Percentiles rank a stretch among this genome's conserved stretches.
Conservation (phyloP, 2,113 vertebrate genomes). For the Laterallus jamaicensis region DNA sequence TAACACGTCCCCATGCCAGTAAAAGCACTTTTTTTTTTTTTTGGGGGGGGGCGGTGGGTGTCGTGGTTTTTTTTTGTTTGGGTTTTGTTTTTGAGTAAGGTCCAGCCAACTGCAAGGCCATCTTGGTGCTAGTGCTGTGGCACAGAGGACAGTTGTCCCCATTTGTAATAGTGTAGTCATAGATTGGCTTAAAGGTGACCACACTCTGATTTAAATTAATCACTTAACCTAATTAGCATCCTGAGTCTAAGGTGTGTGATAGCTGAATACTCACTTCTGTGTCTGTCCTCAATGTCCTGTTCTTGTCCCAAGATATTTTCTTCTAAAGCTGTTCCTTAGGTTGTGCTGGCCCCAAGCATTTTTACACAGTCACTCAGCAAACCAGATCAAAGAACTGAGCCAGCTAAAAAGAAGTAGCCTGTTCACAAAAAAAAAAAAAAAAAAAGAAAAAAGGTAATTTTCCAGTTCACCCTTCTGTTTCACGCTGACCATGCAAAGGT, state of each 20-base stretch:
- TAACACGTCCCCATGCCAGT: neutral
- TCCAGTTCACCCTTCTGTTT: neutral
- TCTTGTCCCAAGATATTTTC: neutral
- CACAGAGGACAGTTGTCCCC: neutral
- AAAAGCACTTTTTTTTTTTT: neutral
- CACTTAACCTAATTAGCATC: neutral
- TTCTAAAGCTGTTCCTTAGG: neutral
- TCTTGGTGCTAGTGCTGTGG: neutral
- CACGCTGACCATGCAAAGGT: neutral
- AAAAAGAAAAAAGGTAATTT: neutral
- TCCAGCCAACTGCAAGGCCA: neutral
- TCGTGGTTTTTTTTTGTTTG: too few species aligned
- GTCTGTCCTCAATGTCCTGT: neutral
- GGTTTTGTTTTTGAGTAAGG: neutral
- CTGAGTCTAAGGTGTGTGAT: neutral
- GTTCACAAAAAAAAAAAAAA: neutral
- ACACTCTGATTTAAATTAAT: neutral
- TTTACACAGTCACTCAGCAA: neutral
- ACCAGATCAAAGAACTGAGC: neutral
- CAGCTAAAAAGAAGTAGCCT: neutral
- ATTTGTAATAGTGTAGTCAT: neutral
- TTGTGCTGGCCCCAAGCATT: neutral
- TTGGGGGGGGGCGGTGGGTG: too few species aligned
- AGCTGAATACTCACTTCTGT: neutral
- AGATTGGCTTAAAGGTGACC: neutral